phyloP scores from a whole-genome alignment of 2,113 vertebrate genomes.

The Albula goreensis region DNA sequence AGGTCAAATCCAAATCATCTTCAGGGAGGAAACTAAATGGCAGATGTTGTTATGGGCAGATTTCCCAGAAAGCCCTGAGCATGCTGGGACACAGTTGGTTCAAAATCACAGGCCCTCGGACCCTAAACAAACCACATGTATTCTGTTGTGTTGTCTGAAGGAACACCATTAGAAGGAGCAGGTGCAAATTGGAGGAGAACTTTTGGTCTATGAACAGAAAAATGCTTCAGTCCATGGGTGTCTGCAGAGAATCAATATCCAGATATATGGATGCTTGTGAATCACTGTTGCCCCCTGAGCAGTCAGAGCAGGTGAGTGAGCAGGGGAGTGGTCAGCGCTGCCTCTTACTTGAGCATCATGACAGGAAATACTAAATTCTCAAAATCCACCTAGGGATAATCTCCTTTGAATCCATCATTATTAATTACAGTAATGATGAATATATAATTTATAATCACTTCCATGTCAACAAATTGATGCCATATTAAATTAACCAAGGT shows the following conservation, averaged over 20 bases:
- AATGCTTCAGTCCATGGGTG: neutral
- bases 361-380: neutral
- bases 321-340: conserved; percentile 13
- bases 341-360: neutral
- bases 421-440: too few species aligned
- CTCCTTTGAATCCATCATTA: too few species aligned
- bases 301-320: neutral
- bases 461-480: too few species aligned
- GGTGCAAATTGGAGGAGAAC: neutral
- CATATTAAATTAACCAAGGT: too few species aligned
- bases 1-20: conserved; percentile 47
- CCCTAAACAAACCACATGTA: conserved; percentile 44
- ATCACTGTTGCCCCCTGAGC: neutral
- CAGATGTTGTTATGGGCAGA: conserved; percentile 54
- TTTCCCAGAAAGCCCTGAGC: conserved; percentile 35
- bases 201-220: neutral
- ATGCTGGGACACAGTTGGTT: conserved; percentile 31
- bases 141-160: conserved; percentile 24
- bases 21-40: conserved; percentile 38
- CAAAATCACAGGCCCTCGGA: conserved; percentile 36
- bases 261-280: neutral
- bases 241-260: neutral
- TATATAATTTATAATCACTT: too few species aligned
- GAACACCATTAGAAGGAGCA: neutral
- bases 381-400: too few species aligned